phyloP scores from a whole-genome alignment of 2,797 vertebrate species.

The Pseudopleuronectes americanus region DNA sequence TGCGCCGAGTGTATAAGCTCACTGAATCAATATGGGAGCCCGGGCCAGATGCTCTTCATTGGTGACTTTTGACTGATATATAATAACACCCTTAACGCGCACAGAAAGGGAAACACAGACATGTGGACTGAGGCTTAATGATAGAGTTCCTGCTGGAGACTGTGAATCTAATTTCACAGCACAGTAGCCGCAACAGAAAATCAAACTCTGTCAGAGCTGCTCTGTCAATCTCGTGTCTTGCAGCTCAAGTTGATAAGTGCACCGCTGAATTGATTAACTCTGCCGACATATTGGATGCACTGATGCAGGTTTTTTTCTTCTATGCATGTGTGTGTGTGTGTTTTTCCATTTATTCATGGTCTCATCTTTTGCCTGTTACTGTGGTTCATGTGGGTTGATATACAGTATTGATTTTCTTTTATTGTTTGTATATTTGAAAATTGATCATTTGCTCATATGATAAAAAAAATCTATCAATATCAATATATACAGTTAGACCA shows the following conservation, averaged over 20 bases:
- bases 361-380: constrained; percentile 21
- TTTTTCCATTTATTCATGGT: constrained; percentile 26
- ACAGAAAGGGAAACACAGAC: constrained; percentile 74
- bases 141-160: constrained; percentile 74
- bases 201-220: constrained; percentile 83
- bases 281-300: constrained; percentile 72
- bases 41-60: constrained; percentile 77
- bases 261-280: constrained; percentile 83
- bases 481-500: not conserved
- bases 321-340: constrained; percentile 5
- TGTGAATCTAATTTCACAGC: constrained; percentile 88
- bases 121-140: constrained; percentile 77
- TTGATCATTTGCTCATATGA: not conserved
- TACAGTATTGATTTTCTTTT: constrained; percentile 1
- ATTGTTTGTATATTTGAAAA: constrained; percentile 1
- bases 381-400: constrained; percentile 2
- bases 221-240: constrained; percentile 82
- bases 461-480: not conserved
- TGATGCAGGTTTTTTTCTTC: constrained; percentile 54
- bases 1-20: constrained; percentile 78
- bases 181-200: constrained; percentile 84
- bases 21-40: constrained; percentile 80
- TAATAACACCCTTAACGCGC: constrained; percentile 73
- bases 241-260: constrained; percentile 81
- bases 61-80: constrained; percentile 83